Conservation (phyloP, 2,113 vertebrate species). For the Pteronura brasiliensis region DNA sequence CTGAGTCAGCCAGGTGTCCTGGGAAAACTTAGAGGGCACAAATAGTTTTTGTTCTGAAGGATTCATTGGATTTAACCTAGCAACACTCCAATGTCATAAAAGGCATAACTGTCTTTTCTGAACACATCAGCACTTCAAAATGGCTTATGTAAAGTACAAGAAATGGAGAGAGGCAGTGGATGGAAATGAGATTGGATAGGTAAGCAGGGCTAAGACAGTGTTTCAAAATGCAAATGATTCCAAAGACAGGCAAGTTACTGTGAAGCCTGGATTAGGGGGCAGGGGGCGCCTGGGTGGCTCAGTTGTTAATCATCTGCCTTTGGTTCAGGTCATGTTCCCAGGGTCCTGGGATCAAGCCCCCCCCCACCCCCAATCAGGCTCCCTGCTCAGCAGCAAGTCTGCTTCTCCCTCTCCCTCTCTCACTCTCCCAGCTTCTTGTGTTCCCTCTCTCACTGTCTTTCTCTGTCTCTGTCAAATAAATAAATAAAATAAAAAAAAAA, state of each 20-base stretch:
- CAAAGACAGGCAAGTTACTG: not conserved
- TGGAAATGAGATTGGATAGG: not conserved
- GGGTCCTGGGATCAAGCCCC: too few relatives aligned
- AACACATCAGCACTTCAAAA: not conserved
- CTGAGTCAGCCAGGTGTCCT: not conserved
- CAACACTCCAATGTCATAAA: not conserved
- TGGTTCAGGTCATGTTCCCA: too few relatives aligned
- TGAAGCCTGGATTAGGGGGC: not conserved
- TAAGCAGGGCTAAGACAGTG: not conserved
- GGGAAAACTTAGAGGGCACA: not conserved
- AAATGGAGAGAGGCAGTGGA: not conserved
- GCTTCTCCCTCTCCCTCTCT: too few relatives aligned
- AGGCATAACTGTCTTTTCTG: not conserved
- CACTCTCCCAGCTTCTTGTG: too few relatives aligned
- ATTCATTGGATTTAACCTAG: slow-evolving; percentile 33
- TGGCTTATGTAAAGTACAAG: not conserved
- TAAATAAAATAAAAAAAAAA: too few relatives aligned
- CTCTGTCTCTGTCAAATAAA: too few relatives aligned
- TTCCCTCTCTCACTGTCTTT: too few relatives aligned
- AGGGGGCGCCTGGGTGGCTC: too few relatives aligned
- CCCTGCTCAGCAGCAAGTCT: too few relatives aligned
- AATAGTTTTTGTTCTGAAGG: not conserved
- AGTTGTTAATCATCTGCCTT: too few relatives aligned
- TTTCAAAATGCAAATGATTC: not conserved
- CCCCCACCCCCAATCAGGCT: too few relatives aligned